phyloP scores from a whole-genome alignment of 1,140 invertebrate species.

The Aphelinus atriplicis region DNA sequence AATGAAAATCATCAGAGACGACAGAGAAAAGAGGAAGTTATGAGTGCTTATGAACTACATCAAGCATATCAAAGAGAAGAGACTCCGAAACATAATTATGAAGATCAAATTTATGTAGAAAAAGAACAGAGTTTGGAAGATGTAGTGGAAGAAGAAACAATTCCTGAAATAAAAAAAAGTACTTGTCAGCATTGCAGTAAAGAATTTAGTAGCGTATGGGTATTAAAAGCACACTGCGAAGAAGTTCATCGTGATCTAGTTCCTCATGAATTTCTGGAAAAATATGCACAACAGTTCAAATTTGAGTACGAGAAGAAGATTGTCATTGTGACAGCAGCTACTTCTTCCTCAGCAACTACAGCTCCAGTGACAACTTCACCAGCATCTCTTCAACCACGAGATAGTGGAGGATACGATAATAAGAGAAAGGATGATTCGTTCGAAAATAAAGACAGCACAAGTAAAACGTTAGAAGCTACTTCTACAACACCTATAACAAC shows the following conservation, averaged over 20 bases:
- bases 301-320: constrained; percentile 85
- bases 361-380: constrained; percentile 71
- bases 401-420: constrained; percentile 58
- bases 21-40: constrained; percentile 68
- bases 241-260: constrained; percentile 93
- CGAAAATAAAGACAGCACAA: constrained; percentile 60
- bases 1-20: constrained; percentile 88
- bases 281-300: constrained; percentile 91
- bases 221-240: constrained; percentile 94
- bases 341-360: constrained; percentile 69
- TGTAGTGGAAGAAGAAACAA: constrained; percentile 68
- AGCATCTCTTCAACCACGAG: constrained; percentile 55
- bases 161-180: constrained; percentile 72
- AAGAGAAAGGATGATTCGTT: constrained; percentile 68
- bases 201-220: constrained; percentile 95
- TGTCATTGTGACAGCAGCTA: constrained; percentile 74
- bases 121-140: constrained; percentile 68
- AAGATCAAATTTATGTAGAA: constrained; percentile 56
- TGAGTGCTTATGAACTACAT: constrained; percentile 67
- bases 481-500: constrained; percentile 74
- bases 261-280: constrained; percentile 87
- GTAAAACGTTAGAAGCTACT: constrained; percentile 67
- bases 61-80: constrained; percentile 61
- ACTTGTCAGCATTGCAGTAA: constrained; percentile 91
- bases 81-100: constrained; percentile 58